A percentile compares a stretch with the other conserved stretches of the same genome.
These are phyloP conservation scores for Liposcelis brunnea DNA, from an alignment of 2,888 invertebrate genomes.

Conservation along the genomic window DNA sequence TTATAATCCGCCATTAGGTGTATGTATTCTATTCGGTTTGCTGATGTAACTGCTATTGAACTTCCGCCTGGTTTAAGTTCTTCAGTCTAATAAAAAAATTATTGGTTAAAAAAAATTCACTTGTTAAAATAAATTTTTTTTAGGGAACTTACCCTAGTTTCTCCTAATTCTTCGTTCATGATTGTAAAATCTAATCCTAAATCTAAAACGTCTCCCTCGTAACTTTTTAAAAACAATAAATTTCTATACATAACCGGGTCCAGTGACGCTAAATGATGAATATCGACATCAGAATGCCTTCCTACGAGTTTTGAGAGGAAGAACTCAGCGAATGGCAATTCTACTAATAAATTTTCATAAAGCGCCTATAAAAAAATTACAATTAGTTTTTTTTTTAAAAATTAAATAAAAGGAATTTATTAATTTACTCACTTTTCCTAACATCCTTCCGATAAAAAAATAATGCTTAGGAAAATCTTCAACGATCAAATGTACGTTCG, in stretches of 20 bases:
- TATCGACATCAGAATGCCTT: slow-evolving; percentile 58
- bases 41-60: slow-evolving; percentile 76
- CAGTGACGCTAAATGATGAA: slow-evolving; percentile 82
- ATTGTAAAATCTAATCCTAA: slow-evolving; percentile 86
- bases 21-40: slow-evolving; percentile 91
- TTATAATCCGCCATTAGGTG: slow-evolving; percentile 93
- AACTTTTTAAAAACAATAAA: slow-evolving; percentile 70
- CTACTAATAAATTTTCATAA: slow-evolving; percentile 87
- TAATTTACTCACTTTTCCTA: slow-evolving; percentile 55
- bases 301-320: slow-evolving; percentile 79
- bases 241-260: slow-evolving; percentile 88
- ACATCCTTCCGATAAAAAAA: slow-evolving; percentile 82
- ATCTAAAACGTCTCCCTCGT: slow-evolving; percentile 70
- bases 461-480: slow-evolving; percentile 80
- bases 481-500: slow-evolving; percentile 70
- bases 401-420: neutral
- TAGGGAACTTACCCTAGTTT: slow-evolving; percentile 56
- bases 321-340: slow-evolving; percentile 89
- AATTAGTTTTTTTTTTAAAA: slow-evolving; percentile 1
- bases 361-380: slow-evolving; percentile 44
- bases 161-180: slow-evolving; percentile 75
- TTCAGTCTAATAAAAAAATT: slow-evolving; percentile 40
- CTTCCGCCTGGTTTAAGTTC: slow-evolving; percentile 83
- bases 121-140: slow-evolving; percentile 15
- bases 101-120: too few relatives aligned